Base-by-base conservation (phyloP, 1,140 invertebrate genomes). In the Holotrichia oblita region DNA sequence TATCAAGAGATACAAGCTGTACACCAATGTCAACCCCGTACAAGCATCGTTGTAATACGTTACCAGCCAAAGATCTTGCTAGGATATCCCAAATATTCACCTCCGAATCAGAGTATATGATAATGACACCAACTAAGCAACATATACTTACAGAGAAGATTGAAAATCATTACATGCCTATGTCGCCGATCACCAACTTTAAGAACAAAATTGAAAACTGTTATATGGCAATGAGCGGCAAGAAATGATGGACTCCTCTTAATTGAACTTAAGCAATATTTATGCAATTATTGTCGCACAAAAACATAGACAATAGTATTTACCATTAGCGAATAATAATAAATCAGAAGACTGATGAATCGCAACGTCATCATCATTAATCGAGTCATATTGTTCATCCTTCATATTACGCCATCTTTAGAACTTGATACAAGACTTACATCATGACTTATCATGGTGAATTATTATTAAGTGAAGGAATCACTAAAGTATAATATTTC, bases 141-240 rank as follows among this genome's bases (percentile, higher is more conserved):
- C 40, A 78, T 27, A 75, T 79, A 72, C 14, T 78, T 2, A 10
- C 24, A 7, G 75, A 76, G 6, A 76, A 55, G 40, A 76, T 77
- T 0, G 84, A 85, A 61, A 83, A 72, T 78, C 72, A 83, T 7
- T 85, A 85, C 73, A 76, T 85, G 69, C 85, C 84, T 9, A 85
- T 85, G 85, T 82, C 82, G 0, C 82, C 83, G 3, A 80, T 81
- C 55, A 80, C 76, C 3, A 79, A 80, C 22, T 77, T 84, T 27
- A 82, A 82, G 44, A 81, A 79, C 20, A 83, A 82, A 81, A 79
- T 82, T n/a, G 83, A 84, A 76, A 81, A 79, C 76, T 83, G 80
- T 24, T 85, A 85, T 77, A 84, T 84, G 80, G 83, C 78, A 17
- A 84, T 85, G 84, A 84, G 79, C 48, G 81, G 82, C 0, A 80